Conservation (phyloP, 2,888 invertebrate species). For the Pomacea canaliculata region DNA sequence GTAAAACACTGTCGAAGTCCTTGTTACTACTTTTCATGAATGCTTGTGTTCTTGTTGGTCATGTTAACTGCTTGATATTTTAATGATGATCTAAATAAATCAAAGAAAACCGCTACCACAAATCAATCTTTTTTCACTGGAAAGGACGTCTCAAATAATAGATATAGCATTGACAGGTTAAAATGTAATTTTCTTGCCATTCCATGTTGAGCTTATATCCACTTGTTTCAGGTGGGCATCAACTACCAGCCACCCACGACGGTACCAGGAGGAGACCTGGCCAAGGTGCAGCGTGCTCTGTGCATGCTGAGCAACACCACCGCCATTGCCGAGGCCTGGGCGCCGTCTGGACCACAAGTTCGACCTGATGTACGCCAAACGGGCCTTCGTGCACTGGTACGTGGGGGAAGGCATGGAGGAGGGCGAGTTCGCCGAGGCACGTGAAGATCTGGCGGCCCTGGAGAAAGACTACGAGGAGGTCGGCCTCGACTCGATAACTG, state of each 20-base stretch:
- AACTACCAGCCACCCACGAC: not conserved
- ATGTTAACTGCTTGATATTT: too few species aligned
- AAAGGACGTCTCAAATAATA: too few species aligned
- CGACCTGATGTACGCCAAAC: slow-evolving; percentile 83
- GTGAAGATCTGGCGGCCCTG: slow-evolving; percentile 1
- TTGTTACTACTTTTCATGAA: too few species aligned
- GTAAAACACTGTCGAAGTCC: too few species aligned
- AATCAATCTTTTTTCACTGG: not conserved
- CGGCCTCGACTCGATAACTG: not conserved
- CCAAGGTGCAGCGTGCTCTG: slow-evolving; percentile 76
- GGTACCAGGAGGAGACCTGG: slow-evolving; percentile 30
- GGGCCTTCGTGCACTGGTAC: slow-evolving; percentile 88
- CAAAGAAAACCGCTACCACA: not conserved
- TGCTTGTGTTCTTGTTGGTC: too few species aligned
- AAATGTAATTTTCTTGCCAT: too few species aligned
- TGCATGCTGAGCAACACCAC: slow-evolving; percentile 83
- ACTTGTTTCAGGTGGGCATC: not conserved
- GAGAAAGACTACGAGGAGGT: slow-evolving; percentile 1
- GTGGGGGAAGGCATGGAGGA: slow-evolving; percentile 5
- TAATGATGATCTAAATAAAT: too few species aligned
- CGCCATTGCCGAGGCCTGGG: slow-evolving; percentile 83
- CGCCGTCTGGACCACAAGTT: slow-evolving; percentile 83
- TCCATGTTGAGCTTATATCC: too few species aligned
- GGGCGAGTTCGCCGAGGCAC: slow-evolving; percentile 2
- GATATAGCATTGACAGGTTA: too few species aligned